Conservation (phyloP, 2,888 invertebrate species). For the Peribatodes rhomboidaria region DNA sequence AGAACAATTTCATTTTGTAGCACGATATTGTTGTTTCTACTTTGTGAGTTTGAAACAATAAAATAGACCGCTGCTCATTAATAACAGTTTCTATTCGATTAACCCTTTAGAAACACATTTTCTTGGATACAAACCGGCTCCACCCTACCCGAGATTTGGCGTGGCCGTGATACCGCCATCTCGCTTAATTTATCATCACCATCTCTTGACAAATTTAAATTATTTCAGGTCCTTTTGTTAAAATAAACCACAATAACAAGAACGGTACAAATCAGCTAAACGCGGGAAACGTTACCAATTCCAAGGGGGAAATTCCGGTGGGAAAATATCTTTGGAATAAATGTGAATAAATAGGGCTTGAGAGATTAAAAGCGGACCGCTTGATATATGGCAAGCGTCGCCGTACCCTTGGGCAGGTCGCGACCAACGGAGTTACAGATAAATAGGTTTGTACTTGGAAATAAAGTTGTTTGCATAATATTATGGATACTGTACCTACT, state of each 20-base stretch:
- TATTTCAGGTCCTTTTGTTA: conserved; percentile 71
- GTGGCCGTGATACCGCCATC: conserved; percentile 53
- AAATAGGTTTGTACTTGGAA: conserved; percentile 61
- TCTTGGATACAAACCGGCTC: conserved; percentile 48
- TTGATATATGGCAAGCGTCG: conserved; percentile 74
- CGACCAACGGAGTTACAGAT: conserved; percentile 60
- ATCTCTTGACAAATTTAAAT: conserved; percentile 69
- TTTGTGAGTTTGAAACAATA: conserved; percentile 15
- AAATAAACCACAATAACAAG: conserved; percentile 74
- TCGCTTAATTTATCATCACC: conserved; percentile 63
- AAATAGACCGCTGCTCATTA: conserved; percentile 25
- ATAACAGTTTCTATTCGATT: conserved; percentile 34
- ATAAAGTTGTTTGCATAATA: conserved; percentile 49
- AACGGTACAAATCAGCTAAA: conserved; percentile 79
- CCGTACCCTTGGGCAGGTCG: conserved; percentile 58
- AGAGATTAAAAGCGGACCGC: conserved; percentile 79
- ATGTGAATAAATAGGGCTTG: conserved; percentile 83
- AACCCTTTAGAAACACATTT: conserved; percentile 31
- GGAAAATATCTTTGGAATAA: conserved; percentile 82
- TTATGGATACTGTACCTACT: conserved; percentile 19
- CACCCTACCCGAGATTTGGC: conserved; percentile 51
- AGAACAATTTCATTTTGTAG: conserved; percentile 14
- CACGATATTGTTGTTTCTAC: conserved; percentile 17
- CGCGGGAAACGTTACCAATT: conserved; percentile 78
- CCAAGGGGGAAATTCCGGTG: conserved; percentile 80